Evolutionary conservation across 2,888 invertebrate species (phyloP).

Genomic region (Xestia rhomboidea): DNA sequence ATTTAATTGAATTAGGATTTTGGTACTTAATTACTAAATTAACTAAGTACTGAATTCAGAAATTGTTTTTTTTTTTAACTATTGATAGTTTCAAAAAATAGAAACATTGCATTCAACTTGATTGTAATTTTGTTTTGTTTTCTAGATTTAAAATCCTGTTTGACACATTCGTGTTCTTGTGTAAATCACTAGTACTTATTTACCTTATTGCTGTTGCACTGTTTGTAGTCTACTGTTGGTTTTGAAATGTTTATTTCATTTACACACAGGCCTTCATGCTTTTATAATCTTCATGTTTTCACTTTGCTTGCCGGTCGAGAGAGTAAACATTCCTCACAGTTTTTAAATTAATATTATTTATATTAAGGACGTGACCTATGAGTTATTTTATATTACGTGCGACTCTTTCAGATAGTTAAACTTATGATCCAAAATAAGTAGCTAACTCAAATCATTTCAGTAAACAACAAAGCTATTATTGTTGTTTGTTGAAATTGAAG

Average conservation of each 20-base stretch:
- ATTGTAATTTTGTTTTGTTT: background rate
- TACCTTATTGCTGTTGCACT: slow-evolving; percentile 45
- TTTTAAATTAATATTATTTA: slow-evolving; percentile 5
- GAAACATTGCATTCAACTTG: slow-evolving; percentile 1
- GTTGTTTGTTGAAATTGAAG: slow-evolving; percentile 29
- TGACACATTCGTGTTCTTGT: slow-evolving; percentile 8
- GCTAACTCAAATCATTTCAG: slow-evolving; percentile 18
- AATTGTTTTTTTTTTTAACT: background rate
- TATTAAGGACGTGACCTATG: slow-evolving; percentile 13
- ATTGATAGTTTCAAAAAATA: slow-evolving; percentile 8
- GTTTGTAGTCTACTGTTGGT: slow-evolving; percentile 16
- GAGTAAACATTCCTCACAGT: slow-evolving; percentile 11
- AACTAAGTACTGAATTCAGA: background rate
- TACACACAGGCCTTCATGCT: slow-evolving; percentile 56
- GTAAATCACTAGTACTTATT: slow-evolving; percentile 17
- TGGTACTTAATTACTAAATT: background rate
- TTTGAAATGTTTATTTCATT: slow-evolving; percentile 49
- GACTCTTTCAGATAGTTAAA: slow-evolving; percentile 7
- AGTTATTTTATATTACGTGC: slow-evolving; percentile 6
- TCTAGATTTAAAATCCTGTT: slow-evolving; percentile 11
- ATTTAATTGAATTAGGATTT: slow-evolving; percentile 1
- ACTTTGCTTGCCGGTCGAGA: slow-evolving; percentile 56
- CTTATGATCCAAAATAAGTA: slow-evolving; percentile 2
- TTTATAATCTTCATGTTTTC: slow-evolving; percentile 55
- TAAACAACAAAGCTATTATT: slow-evolving; percentile 27